These are phyloP conservation scores for Pseudococcus jackbeardsleyi DNA, from an alignment of 2,888 invertebrate genomes.

Conservation along the genomic window DNA sequence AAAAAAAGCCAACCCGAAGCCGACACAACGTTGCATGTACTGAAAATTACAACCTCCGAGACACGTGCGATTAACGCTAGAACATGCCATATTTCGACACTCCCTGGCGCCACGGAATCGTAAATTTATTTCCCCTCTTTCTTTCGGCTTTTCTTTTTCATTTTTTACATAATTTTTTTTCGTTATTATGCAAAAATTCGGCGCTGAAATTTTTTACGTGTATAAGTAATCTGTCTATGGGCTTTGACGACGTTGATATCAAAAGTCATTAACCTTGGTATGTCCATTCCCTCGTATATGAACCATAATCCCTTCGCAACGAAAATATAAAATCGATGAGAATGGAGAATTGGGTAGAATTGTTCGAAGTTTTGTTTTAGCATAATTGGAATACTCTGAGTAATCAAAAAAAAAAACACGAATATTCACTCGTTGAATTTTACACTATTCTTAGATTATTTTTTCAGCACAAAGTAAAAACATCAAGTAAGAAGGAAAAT, in stretches of 20 bases:
- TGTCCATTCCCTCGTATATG: no score
- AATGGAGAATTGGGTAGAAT: no score
- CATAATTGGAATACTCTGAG: no score
- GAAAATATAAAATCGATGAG: no score
- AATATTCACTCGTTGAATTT: no score
- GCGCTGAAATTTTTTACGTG: neutral
- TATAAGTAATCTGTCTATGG: neutral
- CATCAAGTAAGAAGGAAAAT: no score
- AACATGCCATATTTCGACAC: slow-evolving; percentile 43
- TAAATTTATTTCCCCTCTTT: slow-evolving; percentile 36
- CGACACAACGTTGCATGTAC: slow-evolving; percentile 33
- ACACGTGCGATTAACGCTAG: slow-evolving; percentile 47
- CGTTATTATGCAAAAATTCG: slow-evolving; percentile 5
- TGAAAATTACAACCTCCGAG: slow-evolving; percentile 46
- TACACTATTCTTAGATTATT: no score
- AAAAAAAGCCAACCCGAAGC: neutral
- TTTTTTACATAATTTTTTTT: neutral
- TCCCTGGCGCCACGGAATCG: slow-evolving; percentile 46
- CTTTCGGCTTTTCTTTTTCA: slow-evolving; percentile 3
- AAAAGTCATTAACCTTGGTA: neutral
- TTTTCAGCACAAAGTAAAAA: no score
- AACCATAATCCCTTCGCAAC: no score
- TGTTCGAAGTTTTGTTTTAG: no score
- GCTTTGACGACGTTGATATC: neutral
- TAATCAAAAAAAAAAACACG: no score